Percentiles rank a stretch among this genome's conserved stretches.
phyloP scores from a whole-genome alignment of 2,888 invertebrate species.

The Ceratothoa steindachneri region DNA sequence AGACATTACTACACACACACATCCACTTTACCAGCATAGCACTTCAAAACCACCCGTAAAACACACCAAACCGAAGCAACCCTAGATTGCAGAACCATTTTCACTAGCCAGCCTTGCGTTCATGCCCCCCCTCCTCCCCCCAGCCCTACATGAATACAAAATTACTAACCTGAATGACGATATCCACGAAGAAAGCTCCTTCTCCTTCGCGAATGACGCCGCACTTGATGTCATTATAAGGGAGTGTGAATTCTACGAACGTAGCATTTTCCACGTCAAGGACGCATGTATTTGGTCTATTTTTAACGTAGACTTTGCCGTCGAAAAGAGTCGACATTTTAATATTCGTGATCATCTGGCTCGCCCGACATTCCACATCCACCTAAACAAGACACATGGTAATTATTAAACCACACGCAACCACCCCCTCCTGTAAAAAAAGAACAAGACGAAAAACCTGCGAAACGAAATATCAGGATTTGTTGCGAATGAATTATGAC shows the following conservation, averaged over 20 bases:
- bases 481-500: background rate
- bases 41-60: no score
- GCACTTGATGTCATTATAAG: conserved; percentile 55
- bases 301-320: conserved; percentile 56
- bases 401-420: background rate
- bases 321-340: conserved; percentile 55
- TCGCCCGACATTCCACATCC: conserved; percentile 54
- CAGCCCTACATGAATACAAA: no score
- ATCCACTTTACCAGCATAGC: no score
- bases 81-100: no score
- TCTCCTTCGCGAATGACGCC: conserved; percentile 53
- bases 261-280: conserved; percentile 53
- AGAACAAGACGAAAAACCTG: background rate
- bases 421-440: background rate
- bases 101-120: no score
- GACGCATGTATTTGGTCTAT: conserved; percentile 55
- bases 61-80: no score
- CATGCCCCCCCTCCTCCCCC: no score
- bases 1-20: no score
- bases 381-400: conserved; percentile 47
- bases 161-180: conserved; percentile 55
- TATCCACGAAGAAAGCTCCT: conserved; percentile 51
- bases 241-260: conserved; percentile 54
- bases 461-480: no score
- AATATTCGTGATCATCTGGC: conserved; percentile 55